phyloP scores from a whole-genome alignment of 2,888 invertebrate species.

The Ophion slaviceki region DNA sequence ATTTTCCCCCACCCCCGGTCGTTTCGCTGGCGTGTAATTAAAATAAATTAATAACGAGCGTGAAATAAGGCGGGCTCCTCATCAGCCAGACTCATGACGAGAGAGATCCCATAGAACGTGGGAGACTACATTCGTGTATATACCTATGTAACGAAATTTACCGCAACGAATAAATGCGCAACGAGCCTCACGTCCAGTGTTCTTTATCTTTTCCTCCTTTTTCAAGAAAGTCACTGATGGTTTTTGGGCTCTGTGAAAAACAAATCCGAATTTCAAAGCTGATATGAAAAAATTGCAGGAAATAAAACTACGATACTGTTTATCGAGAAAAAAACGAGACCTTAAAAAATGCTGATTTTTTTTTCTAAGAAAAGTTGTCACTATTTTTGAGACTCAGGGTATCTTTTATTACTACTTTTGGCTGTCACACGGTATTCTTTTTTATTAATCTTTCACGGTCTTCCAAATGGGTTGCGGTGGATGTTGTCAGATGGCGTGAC shows the following conservation, averaged over 20 bases:
- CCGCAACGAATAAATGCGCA: background rate
- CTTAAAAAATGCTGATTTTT: no score
- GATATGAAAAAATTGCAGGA: background rate
- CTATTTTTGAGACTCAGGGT: no score
- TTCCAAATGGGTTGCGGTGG: no score
- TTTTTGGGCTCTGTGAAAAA: background rate
- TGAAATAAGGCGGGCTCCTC: conserved; percentile 69
- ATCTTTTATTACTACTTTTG: no score
- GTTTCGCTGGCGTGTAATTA: conserved; percentile 73
- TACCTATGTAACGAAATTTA: background rate
- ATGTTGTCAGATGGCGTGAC: no score
- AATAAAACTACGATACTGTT: background rate
- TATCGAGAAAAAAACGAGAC: no score
- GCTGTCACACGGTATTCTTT: no score
- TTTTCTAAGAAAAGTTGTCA: no score
- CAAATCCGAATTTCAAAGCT: background rate
- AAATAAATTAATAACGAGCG: conserved; percentile 79
- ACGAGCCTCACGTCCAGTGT: background rate
- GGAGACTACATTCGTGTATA: background rate
- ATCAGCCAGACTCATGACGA: background rate
- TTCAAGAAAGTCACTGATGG: background rate
- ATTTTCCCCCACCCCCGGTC: background rate
- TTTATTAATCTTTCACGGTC: no score
- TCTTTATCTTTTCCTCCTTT: background rate
- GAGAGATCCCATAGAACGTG: conserved; percentile 11